Evolutionary conservation across 2,797 vertebrate genomes (phyloP), one percentile per base, ranked within the genome.

Genomic region (Micrastur ruficollis): DNA sequence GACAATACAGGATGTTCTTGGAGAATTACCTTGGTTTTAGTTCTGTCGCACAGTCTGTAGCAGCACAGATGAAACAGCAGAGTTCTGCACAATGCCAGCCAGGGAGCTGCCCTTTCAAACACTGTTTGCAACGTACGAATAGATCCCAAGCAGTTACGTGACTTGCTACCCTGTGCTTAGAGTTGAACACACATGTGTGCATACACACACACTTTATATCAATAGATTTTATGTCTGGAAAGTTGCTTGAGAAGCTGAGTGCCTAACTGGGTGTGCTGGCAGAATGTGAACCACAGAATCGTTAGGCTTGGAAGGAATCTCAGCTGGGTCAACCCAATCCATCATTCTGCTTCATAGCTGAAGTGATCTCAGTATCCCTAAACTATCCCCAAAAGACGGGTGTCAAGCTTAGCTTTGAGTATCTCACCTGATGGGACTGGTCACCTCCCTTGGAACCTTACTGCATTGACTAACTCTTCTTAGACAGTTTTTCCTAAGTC

Each of bases 31-130:
- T 72, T 36, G 55, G 13, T 1, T 70, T 89, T 32, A 34, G 53
- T 17, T 87, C 67, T 72, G 34, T 27, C 59, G 53, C 62, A 81
- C 47, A 52, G 27, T 14, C 76, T 78, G 22, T 8, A 80, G 40
- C 44, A 59, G 63, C 22, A 32, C 0, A 63, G 56, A 47, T 8
- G 0, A 79, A 67, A 29, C 23, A 25, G 40, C 31, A 8, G 34
- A 32, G 44, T 2, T 65, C 53, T 72, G 80, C 59, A 16, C 13
- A 7, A 6, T 0, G 1, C 34, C 0, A 0, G 40, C 31, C 34
- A 34, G 56, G 42, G 47, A 75, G 16, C 4, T 87, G 55, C 87
- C 50, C 62, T 73, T 80, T 34, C 76, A 42, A 26, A 40, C 14
- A 2, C 17, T 7, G 6, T 34, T 79, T 78, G 75, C 11, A 32